Conservation (phyloP, 2,888 invertebrate species). For the Ceraclea dissimilis region DNA sequence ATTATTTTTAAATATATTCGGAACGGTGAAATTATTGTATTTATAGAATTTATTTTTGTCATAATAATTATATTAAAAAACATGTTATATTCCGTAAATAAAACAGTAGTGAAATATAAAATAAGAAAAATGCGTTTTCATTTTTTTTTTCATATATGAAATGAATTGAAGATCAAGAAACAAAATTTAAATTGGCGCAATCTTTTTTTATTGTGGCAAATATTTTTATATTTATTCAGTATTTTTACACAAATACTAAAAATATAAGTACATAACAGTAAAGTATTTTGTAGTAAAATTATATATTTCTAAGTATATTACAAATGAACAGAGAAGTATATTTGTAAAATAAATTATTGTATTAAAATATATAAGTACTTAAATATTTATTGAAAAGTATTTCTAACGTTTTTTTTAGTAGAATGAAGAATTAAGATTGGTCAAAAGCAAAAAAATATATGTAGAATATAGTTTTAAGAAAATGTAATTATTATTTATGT, state of each 20-base stretch:
- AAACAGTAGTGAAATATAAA: not conserved
- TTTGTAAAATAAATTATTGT: no score
- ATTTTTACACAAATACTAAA: no score
- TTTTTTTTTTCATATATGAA: not conserved
- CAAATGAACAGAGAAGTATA: no score
- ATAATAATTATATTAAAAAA: not conserved
- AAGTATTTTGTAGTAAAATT: no score
- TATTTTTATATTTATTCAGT: not conserved
- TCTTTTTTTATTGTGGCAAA: not conserved
- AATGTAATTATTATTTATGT: not conserved
- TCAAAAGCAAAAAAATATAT: slow-evolving; percentile 1
- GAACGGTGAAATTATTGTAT: not conserved
- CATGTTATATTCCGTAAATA: not conserved
- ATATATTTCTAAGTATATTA: no score
- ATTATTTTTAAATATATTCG: not conserved
- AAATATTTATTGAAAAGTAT: no score
- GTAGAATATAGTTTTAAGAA: not conserved
- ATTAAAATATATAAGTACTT: no score
- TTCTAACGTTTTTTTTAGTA: no score
- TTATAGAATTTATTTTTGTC: not conserved
- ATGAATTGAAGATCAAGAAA: not conserved
- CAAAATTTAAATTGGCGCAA: not conserved
- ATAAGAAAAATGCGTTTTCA: not conserved
- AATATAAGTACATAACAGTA: no score
- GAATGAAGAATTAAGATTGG: not conserved